These are phyloP conservation scores for Trisateles emortualis DNA, from an alignment of 2,888 invertebrate species.

Conservation along the genomic window DNA sequence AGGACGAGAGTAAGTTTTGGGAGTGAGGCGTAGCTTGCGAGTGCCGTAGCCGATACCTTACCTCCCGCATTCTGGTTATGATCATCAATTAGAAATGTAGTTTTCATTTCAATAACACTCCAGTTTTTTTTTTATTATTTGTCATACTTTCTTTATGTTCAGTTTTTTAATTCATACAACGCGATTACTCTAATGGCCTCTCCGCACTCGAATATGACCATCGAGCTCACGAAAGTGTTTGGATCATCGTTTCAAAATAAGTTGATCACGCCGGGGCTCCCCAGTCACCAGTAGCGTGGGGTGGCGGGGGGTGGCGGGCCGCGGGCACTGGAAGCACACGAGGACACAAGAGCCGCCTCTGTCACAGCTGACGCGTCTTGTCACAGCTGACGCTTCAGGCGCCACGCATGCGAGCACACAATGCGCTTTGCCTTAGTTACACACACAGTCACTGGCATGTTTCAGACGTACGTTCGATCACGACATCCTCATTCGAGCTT, in stretches of 20 bases:
- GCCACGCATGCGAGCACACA: slow-evolving; percentile 55
- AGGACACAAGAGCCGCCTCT: slow-evolving; percentile 72
- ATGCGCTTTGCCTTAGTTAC: slow-evolving; percentile 65
- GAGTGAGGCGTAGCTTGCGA: slow-evolving; percentile 89
- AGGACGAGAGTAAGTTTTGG: slow-evolving; percentile 92
- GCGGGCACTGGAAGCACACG: slow-evolving; percentile 84
- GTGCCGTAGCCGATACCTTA: slow-evolving; percentile 88
- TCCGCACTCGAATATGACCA: slow-evolving; percentile 77
- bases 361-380: slow-evolving; percentile 45
- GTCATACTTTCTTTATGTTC: slow-evolving; percentile 79
- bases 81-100: slow-evolving; percentile 87
- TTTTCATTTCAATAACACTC: slow-evolving; percentile 87
- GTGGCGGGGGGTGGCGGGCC: slow-evolving; percentile 41
- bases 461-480: slow-evolving; percentile 53
- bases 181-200: slow-evolving; percentile 81
- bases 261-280: slow-evolving; percentile 51
- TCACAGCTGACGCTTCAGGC: slow-evolving; percentile 54
- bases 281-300: slow-evolving; percentile 21
- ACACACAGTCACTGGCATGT: slow-evolving; percentile 60
- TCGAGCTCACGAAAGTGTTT: slow-evolving; percentile 74
- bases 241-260: slow-evolving; percentile 63
- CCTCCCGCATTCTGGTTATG: slow-evolving; percentile 88
- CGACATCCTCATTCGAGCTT: slow-evolving; percentile 76
- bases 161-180: slow-evolving; percentile 78
- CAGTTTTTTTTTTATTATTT: slow-evolving; percentile 80